Conservation (phyloP, 2,888 invertebrate species). For the Nephrotoma appendiculata region DNA sequence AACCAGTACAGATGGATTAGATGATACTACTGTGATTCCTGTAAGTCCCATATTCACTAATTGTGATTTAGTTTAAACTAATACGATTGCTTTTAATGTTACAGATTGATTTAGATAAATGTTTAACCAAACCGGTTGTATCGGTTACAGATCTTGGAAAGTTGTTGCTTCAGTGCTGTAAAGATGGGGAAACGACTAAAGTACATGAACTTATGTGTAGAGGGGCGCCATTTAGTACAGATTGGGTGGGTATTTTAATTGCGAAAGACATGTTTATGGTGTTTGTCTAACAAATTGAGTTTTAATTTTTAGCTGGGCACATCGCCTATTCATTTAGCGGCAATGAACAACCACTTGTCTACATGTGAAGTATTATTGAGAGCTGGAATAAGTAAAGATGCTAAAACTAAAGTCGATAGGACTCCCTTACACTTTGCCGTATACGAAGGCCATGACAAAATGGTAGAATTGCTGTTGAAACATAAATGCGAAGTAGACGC, state of each 20-base stretch:
- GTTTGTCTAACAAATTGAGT: background rate
- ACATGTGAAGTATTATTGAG: slow-evolving; percentile 69
- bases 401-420: slow-evolving; percentile 81
- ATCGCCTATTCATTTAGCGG: slow-evolving; percentile 77
- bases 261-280: background rate
- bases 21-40: background rate
- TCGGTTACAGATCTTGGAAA: slow-evolving; percentile 46
- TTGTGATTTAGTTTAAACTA: background rate
- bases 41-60: background rate
- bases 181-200: slow-evolving; percentile 59
- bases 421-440: slow-evolving; percentile 85
- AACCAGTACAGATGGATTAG: background rate
- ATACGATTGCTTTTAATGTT: background rate
- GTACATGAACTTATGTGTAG: slow-evolving; percentile 65
- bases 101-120: background rate
- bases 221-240: slow-evolving; percentile 84
- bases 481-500: slow-evolving; percentile 60
- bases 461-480: slow-evolving; percentile 52
- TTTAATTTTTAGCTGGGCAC: slow-evolving; percentile 57
- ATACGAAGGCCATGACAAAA: slow-evolving; percentile 63
- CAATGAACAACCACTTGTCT: slow-evolving; percentile 61
- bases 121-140: background rate
- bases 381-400: slow-evolving; percentile 78
- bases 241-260: slow-evolving; percentile 50
- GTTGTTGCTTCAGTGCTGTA: slow-evolving; percentile 61